Conservation (phyloP, 2,113 vertebrate genomes). For the Phocoena phocoena region DNA sequence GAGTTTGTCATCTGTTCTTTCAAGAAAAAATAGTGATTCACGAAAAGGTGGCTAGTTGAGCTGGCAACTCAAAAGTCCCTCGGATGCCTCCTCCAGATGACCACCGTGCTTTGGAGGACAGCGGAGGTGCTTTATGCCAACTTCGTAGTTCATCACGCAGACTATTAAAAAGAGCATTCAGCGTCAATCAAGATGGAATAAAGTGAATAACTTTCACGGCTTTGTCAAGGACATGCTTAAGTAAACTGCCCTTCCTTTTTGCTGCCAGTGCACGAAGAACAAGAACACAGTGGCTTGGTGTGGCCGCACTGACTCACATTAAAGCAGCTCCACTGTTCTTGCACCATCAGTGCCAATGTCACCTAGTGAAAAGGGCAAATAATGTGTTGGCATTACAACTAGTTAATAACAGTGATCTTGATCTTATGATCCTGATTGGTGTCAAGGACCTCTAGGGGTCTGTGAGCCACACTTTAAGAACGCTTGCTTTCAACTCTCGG, state of each 20-base stretch:
- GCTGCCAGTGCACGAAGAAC: accelerated
- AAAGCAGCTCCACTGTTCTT: accelerated
- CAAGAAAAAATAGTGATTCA: accelerated
- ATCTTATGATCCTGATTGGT: accelerated
- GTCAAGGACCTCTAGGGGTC: neutral
- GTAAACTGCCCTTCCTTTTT: neutral
- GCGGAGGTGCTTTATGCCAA: accelerated
- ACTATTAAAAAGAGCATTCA: accelerated
- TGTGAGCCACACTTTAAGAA: accelerated
- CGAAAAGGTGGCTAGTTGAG: neutral
- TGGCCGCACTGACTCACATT: accelerated
- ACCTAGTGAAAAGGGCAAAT: accelerated
- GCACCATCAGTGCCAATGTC: accelerated
- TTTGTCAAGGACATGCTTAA: no score
- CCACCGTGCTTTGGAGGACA: accelerated
- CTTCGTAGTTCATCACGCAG: no score
- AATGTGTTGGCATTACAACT: accelerated
- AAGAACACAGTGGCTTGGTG: accelerated
- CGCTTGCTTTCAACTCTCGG: accelerated
- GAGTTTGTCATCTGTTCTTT: accelerated
- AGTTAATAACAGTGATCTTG: accelerated
- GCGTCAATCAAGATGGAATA: neutral
- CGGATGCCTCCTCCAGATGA: accelerated
- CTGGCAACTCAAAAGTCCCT: accelerated
- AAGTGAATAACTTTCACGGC: accelerated